These are phyloP conservation scores for Pogonognathellus flavescens DNA, from an alignment of 1,140 invertebrate species.

Conservation along the genomic window DNA sequence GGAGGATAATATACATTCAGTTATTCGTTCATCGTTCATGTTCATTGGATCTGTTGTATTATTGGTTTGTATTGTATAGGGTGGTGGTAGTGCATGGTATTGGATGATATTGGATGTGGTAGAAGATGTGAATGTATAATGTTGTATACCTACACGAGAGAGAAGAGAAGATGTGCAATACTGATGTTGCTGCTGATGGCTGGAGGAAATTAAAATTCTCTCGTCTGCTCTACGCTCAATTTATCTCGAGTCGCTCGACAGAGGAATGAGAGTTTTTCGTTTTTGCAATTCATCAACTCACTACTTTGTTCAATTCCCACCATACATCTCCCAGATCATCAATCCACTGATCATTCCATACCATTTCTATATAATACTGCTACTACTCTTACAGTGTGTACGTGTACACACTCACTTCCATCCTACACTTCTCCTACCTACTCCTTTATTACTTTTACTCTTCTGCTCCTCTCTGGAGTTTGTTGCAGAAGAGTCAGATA, in stretches of 20 bases:
- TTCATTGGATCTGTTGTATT: too few relatives aligned
- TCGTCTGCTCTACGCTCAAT: constrained; percentile 62
- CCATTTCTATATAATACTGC: constrained; percentile 23
- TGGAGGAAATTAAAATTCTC: constrained; percentile 68
- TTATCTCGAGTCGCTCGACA: constrained; percentile 66
- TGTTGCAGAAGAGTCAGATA: background rate
- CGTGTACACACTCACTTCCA: background rate
- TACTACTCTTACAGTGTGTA: background rate
- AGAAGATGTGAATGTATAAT: background rate
- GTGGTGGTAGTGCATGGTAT: background rate
- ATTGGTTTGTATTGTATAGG: background rate
- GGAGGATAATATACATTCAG: background rate
- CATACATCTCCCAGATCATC: constrained; percentile 67
- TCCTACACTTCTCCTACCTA: background rate
- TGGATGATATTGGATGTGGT: too few relatives aligned
- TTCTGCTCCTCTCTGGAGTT: background rate
- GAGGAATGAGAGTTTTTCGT: constrained; percentile 66
- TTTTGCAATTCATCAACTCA: constrained; percentile 68
- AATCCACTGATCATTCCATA: constrained; percentile 65
- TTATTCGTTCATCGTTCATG: constrained; percentile 20
- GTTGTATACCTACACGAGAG: background rate
- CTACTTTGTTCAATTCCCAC: constrained; percentile 64
- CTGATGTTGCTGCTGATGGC: constrained; percentile 15
- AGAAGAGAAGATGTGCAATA: constrained; percentile 8
- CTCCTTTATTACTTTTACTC: background rate